Base-by-base conservation (phyloP, 2,888 invertebrate genomes). In the Lissocephala sabroskyi region DNA sequence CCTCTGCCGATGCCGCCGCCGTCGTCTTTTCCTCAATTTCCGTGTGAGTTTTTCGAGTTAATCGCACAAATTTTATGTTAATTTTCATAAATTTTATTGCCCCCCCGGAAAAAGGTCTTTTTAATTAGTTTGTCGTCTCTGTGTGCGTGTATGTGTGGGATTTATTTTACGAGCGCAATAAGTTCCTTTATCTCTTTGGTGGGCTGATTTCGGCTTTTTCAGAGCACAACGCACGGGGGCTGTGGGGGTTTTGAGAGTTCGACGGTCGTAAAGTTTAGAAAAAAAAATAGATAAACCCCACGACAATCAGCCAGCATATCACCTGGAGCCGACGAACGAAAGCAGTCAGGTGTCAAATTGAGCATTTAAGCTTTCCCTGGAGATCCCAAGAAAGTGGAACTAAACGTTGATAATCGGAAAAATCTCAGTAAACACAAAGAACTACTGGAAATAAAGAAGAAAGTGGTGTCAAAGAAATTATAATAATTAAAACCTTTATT, bases 11-110 rank as follows among this genome's bases (percentile, higher is more conserved):
- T n/a, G n/a, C n/a, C n/a, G n/a, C n/a, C n/a, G n/a, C n/a, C n/a
- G n/a, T n/a, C n/a, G n/a, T n/a, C n/a, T n/a, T n/a, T n/a, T n/a
- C n/a, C n/a, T n/a, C n/a, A n/a, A 10, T 39, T 18, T 45, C 39
- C 30, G 42, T 56, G 62, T 62, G 62, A 54, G 56, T 58, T 70
- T 62, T 71, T 47, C 58, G 45, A 80, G 62, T 79, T 76, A 80
- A 74, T 80, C 77, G 78, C 75, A 79, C 68, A 61, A 60, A 67
- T 77, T 77, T 80, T 79, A 79, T 79, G 79, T 62, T 74, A 67
- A 78, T 80, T 77, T 77, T 80, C 80, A 71, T 80, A 67, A 79
- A 80, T 78, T 77, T 79, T 67, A 65, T 79, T 79, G 61, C 62
- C 57, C 47, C 46, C 48, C 58, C 36, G 14, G 30, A 41, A 51